phyloP scores from a whole-genome alignment of 2,888 invertebrate genomes.

The Meandrusa payeni region DNA sequence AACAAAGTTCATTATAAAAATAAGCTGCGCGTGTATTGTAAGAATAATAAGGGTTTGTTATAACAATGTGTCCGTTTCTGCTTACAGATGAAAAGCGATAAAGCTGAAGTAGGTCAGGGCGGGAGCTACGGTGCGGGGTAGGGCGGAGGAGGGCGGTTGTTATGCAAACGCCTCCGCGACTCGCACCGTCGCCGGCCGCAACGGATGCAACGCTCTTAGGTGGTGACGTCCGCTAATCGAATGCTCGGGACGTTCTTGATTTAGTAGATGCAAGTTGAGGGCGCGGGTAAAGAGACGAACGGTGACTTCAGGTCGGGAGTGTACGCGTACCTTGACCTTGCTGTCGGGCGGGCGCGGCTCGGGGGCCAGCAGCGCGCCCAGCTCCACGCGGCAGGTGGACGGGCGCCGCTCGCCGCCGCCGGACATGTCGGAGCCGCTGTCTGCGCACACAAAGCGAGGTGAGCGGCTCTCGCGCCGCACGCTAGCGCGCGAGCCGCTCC shows the following conservation, averaged over 20 bases:
- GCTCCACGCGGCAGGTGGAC: slow-evolving; percentile 80
- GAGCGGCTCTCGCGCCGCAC: slow-evolving; percentile 41
- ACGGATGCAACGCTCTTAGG: no score
- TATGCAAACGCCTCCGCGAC: slow-evolving; percentile 57
- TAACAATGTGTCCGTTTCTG: slow-evolving; percentile 25
- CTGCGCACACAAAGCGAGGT: slow-evolving; percentile 47
- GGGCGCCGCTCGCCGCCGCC: slow-evolving; percentile 62
- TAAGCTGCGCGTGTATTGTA: not conserved
- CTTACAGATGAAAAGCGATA: slow-evolving; percentile 38
- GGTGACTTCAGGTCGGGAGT: no score
- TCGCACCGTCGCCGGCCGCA: no score
- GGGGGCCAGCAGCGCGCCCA: slow-evolving; percentile 82
- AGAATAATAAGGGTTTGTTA: slow-evolving; percentile 6
- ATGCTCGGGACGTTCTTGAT: no score
- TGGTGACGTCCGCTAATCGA: no score
- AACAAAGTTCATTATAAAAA: not conserved
- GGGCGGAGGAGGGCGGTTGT: not conserved
- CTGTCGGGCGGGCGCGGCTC: slow-evolving; percentile 86
- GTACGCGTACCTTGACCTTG: slow-evolving; percentile 85
- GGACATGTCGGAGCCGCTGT: slow-evolving; percentile 68
- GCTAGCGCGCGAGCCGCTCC: slow-evolving; percentile 38
- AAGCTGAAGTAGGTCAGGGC: slow-evolving; percentile 53
- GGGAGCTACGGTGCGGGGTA: slow-evolving; percentile 13
- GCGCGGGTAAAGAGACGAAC: no score
- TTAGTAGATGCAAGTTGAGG: no score